Evolutionary conservation across 2,888 invertebrate genomes (phyloP).

Genomic region (Scaptomyza parva): DNA sequence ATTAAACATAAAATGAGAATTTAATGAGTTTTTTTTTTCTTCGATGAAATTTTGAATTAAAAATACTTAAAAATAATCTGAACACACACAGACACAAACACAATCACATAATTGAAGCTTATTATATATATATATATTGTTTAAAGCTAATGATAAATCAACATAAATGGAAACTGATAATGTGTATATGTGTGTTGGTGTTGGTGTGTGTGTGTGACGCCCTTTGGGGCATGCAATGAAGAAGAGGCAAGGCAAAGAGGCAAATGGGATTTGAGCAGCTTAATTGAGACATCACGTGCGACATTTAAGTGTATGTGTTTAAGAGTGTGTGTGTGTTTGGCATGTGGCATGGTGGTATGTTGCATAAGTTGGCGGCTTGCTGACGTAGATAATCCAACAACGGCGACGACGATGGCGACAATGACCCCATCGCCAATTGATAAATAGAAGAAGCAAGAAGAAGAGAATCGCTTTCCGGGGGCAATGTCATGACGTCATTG

Average conservation of each 20-base stretch:
- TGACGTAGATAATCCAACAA: constrained; percentile 60
- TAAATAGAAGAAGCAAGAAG: constrained; percentile 56
- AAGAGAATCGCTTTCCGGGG: constrained; percentile 16
- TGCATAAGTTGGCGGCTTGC: constrained; percentile 21
- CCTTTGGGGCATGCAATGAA: constrained; percentile 47
- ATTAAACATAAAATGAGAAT: constrained; percentile 12
- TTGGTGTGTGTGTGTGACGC: constrained; percentile 23
- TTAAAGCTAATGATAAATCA: constrained; percentile 29
- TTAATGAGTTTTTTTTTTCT: background rate
- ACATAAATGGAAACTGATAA: constrained; percentile 8
- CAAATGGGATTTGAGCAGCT: constrained; percentile 36
- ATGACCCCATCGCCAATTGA: constrained; percentile 63
- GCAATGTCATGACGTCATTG: constrained; percentile 62
- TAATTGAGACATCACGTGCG: constrained; percentile 75
- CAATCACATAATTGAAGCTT: constrained; percentile 55
- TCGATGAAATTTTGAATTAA: background rate
- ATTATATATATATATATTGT: constrained; percentile 52
- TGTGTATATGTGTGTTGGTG: background rate
- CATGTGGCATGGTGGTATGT: constrained; percentile 1
- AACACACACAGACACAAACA: background rate
- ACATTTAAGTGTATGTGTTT: constrained; percentile 38
- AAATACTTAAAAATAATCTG: background rate
- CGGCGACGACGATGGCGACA: constrained; percentile 35
- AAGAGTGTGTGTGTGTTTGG: background rate
- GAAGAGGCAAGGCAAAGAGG: no score